Conservation (phyloP, 2,113 vertebrate genomes). For the Furnarius figulus region DNA sequence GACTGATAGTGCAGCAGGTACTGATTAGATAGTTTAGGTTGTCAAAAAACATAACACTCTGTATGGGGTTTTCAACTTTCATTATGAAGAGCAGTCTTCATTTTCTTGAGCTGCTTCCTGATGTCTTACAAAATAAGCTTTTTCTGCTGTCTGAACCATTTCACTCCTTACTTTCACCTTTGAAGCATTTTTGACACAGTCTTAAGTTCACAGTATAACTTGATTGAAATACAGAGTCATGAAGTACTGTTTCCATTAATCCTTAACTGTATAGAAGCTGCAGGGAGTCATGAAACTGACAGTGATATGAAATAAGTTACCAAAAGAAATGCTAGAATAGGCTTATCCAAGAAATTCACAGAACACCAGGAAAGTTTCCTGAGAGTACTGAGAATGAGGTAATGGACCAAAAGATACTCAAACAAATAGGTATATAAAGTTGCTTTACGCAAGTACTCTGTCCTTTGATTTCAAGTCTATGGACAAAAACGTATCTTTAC, state of each 20-base stretch:
- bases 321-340: background rate
- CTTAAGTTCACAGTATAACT: background rate
- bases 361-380: background rate
- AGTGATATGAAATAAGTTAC: background rate
- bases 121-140: background rate
- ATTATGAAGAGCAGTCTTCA: background rate
- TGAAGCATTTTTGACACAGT: background rate
- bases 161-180: background rate
- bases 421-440: background rate
- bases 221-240: background rate
- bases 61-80: background rate
- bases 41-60: background rate
- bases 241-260: background rate
- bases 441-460: background rate
- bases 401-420: background rate
- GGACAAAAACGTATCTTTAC: background rate
- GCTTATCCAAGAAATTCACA: background rate
- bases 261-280: background rate
- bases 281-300: background rate
- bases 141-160: background rate
- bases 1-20: background rate
- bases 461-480: background rate
- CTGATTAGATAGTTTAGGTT: background rate
- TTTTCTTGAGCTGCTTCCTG: background rate
- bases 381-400: background rate